Evolutionary conservation across 2,888 invertebrate genomes (phyloP), one percentile per base, ranked within the genome.

Genomic region (Emesis furor): DNA sequence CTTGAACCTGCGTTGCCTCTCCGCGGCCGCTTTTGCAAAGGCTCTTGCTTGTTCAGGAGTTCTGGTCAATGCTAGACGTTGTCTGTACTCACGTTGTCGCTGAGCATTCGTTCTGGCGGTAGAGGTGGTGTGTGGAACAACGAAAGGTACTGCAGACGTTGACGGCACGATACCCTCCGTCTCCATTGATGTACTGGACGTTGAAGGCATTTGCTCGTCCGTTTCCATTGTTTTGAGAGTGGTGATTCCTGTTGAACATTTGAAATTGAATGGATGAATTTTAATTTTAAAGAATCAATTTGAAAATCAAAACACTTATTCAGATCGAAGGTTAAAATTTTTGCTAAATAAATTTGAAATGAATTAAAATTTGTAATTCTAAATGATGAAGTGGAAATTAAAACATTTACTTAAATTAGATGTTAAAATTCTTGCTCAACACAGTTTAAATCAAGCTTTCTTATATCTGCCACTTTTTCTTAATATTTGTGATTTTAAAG

Each of bases 101-200:
- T 76, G 83, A 68, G 88, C 85, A 59, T 59, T 59, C 59, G 59
- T 59, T 84, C 83, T 87, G 81, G 77, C 82, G 83, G 78, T 85
- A 84, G 77, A 79, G 85, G 86, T 73, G 78, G 86, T 86, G 83
- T 81, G 85, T 86, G 87, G 84, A 81, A 82, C 86, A 87, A 79
- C 86, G 84, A 86, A 87, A 83, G 89, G 88, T 83, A 83, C 82
- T 68, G 89, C 85, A 88, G 85, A 87, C 86, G 89, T 87, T 83
- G 88, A 73, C 76, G 88, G 84, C 83, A 85, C 82, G 84, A 85
- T 82, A 83, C 84, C 86, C 72, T 88, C 84, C 71, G 84, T 84
- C 83, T 86, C 84, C 86, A 83, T 88, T 77, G 82, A 81, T 84
- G 81, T 84, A 85, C 85, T 87, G 84, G 85, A 85, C 85, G 83